Evolutionary conservation across 2,113 vertebrate species (phyloP).

Genomic region (Xenus cinereus): DNA sequence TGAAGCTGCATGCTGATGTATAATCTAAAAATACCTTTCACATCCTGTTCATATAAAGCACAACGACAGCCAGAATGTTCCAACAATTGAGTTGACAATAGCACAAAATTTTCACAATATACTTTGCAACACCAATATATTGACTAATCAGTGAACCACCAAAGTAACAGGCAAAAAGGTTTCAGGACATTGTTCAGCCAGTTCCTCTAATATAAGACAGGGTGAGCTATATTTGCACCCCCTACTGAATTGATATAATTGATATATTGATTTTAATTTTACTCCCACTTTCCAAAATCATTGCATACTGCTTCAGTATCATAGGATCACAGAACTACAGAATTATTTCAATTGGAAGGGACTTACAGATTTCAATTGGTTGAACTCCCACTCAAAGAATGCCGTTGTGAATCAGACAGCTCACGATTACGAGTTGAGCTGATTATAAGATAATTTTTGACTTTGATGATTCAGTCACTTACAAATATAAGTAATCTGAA

Average conservation of each 20-base stretch:
- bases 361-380: not conserved
- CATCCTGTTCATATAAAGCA: not conserved
- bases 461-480: not conserved
- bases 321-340: not conserved
- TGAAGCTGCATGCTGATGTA: not conserved
- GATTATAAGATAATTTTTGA: not conserved
- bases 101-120: not conserved
- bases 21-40: not conserved
- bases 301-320: not conserved
- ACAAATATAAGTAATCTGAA: not conserved
- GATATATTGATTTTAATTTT: not conserved
- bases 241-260: not conserved
- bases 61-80: not conserved
- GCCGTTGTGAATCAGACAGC: not conserved
- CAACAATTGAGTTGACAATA: not conserved
- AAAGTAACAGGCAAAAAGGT: not conserved
- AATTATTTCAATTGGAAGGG: not conserved
- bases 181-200: not conserved
- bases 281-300: not conserved
- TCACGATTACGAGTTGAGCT: fast-evolving
- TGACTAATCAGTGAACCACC: not conserved
- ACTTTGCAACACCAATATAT: not conserved
- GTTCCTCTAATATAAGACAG: not conserved
- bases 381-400: not conserved
- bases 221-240: not conserved